These are phyloP conservation scores for Drosophila incognita DNA, from an alignment of 2,888 invertebrate genomes.

Conservation along the genomic window DNA sequence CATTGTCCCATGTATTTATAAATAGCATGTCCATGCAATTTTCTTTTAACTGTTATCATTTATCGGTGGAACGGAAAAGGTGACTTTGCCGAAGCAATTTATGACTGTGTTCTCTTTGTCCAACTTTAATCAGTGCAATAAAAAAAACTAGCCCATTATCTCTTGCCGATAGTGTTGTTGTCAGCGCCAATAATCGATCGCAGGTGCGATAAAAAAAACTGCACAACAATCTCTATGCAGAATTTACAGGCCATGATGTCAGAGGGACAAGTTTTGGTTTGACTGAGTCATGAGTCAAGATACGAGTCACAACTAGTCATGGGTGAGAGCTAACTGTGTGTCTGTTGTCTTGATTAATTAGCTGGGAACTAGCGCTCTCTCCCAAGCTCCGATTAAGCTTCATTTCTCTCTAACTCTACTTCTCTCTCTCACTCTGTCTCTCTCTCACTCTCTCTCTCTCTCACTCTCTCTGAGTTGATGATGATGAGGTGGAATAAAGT, in stretches of 20 bases:
- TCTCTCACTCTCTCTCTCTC: conserved; percentile 9
- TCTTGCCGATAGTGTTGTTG: conserved; percentile 48
- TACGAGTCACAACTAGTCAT: conserved; percentile 30
- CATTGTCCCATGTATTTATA: not conserved
- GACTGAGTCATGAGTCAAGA: conserved; percentile 40
- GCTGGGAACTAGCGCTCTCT: conserved; percentile 61
- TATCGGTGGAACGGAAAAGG: conserved; percentile 40
- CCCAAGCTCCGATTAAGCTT: not conserved
- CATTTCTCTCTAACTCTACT: not conserved
- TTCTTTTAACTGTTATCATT: conserved; percentile 22
- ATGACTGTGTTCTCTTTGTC: conserved; percentile 44
- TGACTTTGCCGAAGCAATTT: conserved; percentile 58
- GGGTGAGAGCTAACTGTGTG: conserved; percentile 46
- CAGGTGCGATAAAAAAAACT: conserved; percentile 31
- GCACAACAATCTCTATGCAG: conserved; percentile 27
- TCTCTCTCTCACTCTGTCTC: not conserved
- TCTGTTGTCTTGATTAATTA: conserved; percentile 68
- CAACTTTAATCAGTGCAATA: conserved; percentile 32
- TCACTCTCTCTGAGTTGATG: conserved; percentile 23
- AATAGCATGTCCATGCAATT: conserved; percentile 23
- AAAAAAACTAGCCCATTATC: conserved; percentile 39
- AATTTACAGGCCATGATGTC: conserved; percentile 45
- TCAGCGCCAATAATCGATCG: conserved; percentile 20
- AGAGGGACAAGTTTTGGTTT: conserved; percentile 38
- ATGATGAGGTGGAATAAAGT: conserved; percentile 49